Evolutionary conservation across 1,140 invertebrate species (phyloP).

Genomic region (Pomphorhynchus laevis): DNA sequence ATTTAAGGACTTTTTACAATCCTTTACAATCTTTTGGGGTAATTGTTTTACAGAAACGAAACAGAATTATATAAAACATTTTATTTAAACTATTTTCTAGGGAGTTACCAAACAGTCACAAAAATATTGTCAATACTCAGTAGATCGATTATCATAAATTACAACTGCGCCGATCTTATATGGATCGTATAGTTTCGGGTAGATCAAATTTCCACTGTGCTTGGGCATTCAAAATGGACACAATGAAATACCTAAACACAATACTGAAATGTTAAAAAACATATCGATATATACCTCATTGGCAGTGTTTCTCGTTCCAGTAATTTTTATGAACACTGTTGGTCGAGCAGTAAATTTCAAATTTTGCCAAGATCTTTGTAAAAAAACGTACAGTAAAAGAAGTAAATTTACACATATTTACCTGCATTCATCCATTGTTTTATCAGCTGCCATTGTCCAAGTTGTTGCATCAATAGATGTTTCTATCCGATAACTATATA

Average conservation of each 20-base stretch:
- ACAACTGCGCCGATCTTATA: slow-evolving; percentile 1
- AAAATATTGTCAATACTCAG: slow-evolving; percentile 3
- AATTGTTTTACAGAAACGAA: too few species aligned
- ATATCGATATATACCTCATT: slow-evolving; percentile 30
- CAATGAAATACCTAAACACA: slow-evolving; percentile 53
- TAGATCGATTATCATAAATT: neutral
- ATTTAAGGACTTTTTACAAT: slow-evolving; percentile 3
- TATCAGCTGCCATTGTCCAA: slow-evolving; percentile 41
- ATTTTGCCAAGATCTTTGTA: slow-evolving; percentile 36
- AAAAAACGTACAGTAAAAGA: neutral
- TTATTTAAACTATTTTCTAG: neutral
- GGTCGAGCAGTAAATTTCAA: slow-evolving; percentile 40
- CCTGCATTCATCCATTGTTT: slow-evolving; percentile 36
- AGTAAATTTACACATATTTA: slow-evolving; percentile 13
- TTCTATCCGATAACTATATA: slow-evolving; percentile 75
- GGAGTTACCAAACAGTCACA: neutral
- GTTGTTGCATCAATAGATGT: slow-evolving; percentile 41
- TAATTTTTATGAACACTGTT: slow-evolving; percentile 62
- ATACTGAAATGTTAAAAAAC: neutral
- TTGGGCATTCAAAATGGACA: slow-evolving; percentile 75
- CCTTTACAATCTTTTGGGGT: too few species aligned
- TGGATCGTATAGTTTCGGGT: slow-evolving; percentile 1
- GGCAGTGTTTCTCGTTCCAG: slow-evolving; percentile 70
- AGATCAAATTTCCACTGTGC: slow-evolving; percentile 3
- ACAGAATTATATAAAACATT: too few species aligned